phyloP scores from a whole-genome alignment of 1,140 invertebrate genomes.

The Leptopilina boulardi region DNA sequence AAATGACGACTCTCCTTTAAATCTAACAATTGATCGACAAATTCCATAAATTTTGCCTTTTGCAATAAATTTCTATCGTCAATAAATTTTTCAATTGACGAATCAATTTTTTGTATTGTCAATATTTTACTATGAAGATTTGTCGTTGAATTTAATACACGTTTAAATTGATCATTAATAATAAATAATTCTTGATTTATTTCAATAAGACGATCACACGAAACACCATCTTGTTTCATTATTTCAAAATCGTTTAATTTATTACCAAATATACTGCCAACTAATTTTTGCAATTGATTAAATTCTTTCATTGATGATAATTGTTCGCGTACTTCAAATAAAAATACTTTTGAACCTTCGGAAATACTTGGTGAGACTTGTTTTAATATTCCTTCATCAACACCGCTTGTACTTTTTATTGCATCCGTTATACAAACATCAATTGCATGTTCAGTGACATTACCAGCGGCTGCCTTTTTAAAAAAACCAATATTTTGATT shows the following conservation, averaged over 20 bases:
- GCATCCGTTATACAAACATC: neutral
- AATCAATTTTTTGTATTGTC: neutral
- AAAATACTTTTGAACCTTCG: conserved; percentile 9
- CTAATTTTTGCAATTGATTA: conserved; percentile 14
- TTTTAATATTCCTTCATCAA: neutral
- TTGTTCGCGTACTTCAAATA: conserved; percentile 5
- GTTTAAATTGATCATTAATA: neutral
- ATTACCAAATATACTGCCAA: neutral
- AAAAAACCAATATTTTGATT: conserved; percentile 13
- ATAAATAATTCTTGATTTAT: conserved; percentile 7
- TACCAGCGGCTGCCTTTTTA: neutral
- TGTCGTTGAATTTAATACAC: neutral
- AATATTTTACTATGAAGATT: conserved; percentile 5
- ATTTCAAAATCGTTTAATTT: conserved; percentile 16
- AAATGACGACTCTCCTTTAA: conserved; percentile 14
- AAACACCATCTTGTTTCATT: neutral
- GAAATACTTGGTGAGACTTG: conserved; percentile 10
- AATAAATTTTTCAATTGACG: neutral
- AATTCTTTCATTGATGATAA: conserved; percentile 10
- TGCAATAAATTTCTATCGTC: neutral
- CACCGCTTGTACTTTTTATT: conserved; percentile 3
- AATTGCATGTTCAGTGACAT: neutral
- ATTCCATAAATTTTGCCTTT: conserved; percentile 19
- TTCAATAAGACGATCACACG: neutral
- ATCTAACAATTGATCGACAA: conserved; percentile 13